Evolutionary conservation across 2,797 vertebrate genomes (phyloP).

Genomic region (Micropoecilia bifurca): DNA sequence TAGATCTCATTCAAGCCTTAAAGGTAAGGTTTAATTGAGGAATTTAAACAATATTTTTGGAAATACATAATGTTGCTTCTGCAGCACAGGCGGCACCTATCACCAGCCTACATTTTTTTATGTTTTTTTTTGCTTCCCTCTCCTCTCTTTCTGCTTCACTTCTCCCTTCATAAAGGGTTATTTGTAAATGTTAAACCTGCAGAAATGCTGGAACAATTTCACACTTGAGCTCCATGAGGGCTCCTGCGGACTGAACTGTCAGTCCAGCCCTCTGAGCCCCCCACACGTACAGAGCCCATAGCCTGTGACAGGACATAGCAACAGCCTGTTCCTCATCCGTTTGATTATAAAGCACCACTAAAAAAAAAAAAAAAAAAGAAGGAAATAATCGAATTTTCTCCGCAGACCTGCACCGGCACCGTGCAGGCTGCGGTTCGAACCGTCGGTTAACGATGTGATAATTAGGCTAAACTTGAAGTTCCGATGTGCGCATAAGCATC

Average conservation of each 20-base stretch:
- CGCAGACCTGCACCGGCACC: conserved; percentile 12
- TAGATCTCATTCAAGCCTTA: conserved; percentile 8
- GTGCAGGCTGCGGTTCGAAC: neutral
- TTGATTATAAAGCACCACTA: conserved; percentile 19
- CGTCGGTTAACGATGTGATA: conserved; percentile 8
- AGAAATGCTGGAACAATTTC: conserved; percentile 13
- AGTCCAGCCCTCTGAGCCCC: conserved; percentile 10
- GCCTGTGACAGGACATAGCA: conserved; percentile 68
- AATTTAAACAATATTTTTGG: conserved; percentile 15
- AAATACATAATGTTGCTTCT: conserved; percentile 30
- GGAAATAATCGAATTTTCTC: conserved; percentile 2
- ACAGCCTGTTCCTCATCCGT: conserved; percentile 57
- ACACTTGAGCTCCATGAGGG: conserved; percentile 25
- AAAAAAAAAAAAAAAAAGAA: neutral
- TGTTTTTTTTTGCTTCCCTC: neutral
- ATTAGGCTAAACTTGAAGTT: conserved; percentile 57
- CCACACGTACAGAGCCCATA: conserved; percentile 29
- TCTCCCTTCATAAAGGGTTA: conserved; percentile 15
- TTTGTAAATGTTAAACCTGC: conserved; percentile 38
- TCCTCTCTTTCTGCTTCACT: neutral
- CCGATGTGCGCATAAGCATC: conserved; percentile 53
- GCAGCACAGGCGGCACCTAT: conserved; percentile 55
- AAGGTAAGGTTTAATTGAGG: neutral
- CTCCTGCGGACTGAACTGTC: conserved; percentile 38
- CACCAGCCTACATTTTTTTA: conserved; percentile 38